These are phyloP conservation scores for Pseudomyrmex gracilis DNA, from an alignment of 1,140 invertebrate species.

Conservation along the genomic window DNA sequence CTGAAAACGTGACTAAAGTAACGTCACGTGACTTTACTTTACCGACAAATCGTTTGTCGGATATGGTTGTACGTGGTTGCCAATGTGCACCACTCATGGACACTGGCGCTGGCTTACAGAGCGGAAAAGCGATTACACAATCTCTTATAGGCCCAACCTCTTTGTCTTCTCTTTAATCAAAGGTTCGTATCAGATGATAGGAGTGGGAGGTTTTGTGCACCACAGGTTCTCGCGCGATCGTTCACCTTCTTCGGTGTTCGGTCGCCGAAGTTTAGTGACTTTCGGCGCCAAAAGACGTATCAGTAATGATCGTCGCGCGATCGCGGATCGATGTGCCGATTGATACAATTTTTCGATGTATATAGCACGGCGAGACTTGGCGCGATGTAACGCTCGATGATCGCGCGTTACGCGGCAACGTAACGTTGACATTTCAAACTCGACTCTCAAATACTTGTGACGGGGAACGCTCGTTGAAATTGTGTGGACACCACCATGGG, in stretches of 20 bases:
- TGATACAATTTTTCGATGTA: background rate
- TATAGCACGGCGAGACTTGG: background rate
- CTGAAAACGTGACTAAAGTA: no score
- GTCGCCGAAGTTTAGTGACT: background rate
- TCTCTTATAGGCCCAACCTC: no score
- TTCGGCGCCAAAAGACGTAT: slow-evolving; percentile 6
- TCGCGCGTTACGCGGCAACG: slow-evolving; percentile 5
- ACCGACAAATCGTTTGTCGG: no score
- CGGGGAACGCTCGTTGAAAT: slow-evolving; percentile 1
- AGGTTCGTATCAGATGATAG: no score
- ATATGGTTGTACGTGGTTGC: no score
- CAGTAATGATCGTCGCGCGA: slow-evolving; percentile 16
- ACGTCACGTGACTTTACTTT: no score
- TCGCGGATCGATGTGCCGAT: background rate
- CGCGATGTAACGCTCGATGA: slow-evolving; percentile 22
- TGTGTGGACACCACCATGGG: slow-evolving; percentile 67
- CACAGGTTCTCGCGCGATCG: background rate
- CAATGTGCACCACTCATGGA: no score
- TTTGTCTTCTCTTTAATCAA: no score
- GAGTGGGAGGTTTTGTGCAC: no score
- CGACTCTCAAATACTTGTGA: background rate
- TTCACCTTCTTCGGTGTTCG: background rate
- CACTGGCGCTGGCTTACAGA: no score
- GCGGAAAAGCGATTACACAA: no score
- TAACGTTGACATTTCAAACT: slow-evolving; percentile 1